A percentile compares a stretch with the other conserved stretches of the same genome.
Evolutionary conservation across 2,113 vertebrate species (phyloP).

Genomic region (Engraulis encrasicolus): DNA sequence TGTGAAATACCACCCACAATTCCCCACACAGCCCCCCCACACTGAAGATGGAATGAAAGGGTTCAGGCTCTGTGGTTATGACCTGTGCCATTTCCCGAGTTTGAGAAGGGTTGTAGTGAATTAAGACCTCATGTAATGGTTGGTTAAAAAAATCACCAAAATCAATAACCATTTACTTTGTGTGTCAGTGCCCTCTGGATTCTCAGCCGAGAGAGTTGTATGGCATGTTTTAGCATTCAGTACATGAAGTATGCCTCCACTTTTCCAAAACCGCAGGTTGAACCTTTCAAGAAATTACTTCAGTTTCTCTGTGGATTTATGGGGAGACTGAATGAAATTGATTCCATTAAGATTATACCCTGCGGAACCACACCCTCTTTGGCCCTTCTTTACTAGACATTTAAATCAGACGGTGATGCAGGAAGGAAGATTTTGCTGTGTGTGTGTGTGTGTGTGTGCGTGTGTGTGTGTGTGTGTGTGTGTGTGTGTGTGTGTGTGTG

Average conservation of each 20-base stretch:
- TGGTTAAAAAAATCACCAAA: background rate
- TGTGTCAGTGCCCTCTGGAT: background rate
- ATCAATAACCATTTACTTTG: background rate
- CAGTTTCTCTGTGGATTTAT: slow-evolving; percentile 27
- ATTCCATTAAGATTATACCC: slow-evolving; percentile 30
- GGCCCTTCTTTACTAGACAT: background rate
- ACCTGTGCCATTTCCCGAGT: background rate
- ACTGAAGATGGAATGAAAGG: background rate
- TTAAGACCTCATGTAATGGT: background rate
- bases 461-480: background rate
- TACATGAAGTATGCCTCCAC: background rate
- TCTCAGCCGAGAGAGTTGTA: background rate
- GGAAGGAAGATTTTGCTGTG: background rate
- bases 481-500: background rate
- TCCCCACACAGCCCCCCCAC: background rate
- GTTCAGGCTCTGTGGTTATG: background rate
- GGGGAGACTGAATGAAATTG: slow-evolving; percentile 15
- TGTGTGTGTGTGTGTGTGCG: background rate
- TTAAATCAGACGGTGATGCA: slow-evolving; percentile 24
- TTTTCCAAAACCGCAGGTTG: slow-evolving; percentile 22
- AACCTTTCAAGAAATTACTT: slow-evolving; percentile 31
- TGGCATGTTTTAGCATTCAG: background rate
- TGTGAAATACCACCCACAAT: too few relatives aligned
- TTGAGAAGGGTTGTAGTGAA: background rate
- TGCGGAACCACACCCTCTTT: background rate